phyloP scores from a whole-genome alignment of 1,140 invertebrate species.

The Panagrolaimus sp. region DNA sequence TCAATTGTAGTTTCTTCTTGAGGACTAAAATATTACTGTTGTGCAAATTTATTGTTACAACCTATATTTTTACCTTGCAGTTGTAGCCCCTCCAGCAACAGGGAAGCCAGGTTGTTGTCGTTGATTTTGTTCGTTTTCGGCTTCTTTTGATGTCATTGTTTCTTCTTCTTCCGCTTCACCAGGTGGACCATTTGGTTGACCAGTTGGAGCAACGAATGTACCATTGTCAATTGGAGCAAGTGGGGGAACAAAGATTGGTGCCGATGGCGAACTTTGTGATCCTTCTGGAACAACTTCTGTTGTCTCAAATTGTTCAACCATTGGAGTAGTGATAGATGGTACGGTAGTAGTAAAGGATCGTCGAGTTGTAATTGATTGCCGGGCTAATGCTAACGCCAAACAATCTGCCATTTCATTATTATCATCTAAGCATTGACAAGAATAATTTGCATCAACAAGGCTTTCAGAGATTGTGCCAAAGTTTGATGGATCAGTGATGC shows the following conservation, averaged over 20 bases:
- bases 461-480: not conserved
- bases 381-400: not conserved
- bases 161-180: too few species aligned
- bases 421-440: slow-evolving; percentile 8
- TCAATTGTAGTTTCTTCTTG: too few species aligned
- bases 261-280: not conserved
- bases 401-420: not conserved
- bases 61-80: too few species aligned
- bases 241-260: too few species aligned
- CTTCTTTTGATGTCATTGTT: too few species aligned
- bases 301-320: not conserved
- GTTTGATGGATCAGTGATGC: not conserved
- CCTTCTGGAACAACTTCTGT: not conserved
- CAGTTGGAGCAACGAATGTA: slow-evolving; percentile 5
- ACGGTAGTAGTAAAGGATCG: not conserved
- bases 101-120: too few species aligned
- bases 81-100: too few species aligned
- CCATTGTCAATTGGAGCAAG: not conserved
- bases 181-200: not conserved
- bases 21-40: too few species aligned
- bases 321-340: not conserved
- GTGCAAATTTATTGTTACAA: too few species aligned
- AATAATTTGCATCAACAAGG: not conserved
- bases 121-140: too few species aligned
- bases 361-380: not conserved